These are phyloP conservation scores for Bombus impatiens DNA, from an alignment of 1,140 invertebrate genomes.

Conservation along the genomic window DNA sequence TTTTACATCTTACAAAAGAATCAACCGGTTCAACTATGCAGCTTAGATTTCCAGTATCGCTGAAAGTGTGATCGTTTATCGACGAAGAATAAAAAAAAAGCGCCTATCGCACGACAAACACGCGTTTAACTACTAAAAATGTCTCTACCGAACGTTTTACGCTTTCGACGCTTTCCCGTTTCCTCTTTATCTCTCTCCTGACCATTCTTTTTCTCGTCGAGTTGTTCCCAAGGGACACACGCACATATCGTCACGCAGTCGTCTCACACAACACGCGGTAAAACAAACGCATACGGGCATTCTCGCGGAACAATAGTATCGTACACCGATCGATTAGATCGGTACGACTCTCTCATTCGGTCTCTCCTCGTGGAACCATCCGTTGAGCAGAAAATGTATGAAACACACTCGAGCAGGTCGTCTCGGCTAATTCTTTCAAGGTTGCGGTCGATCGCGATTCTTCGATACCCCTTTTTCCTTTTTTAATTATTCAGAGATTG, in stretches of 20 bases:
- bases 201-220: conserved; percentile 7
- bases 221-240: conserved; percentile 25
- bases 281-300: conserved; percentile 11
- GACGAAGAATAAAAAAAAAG: conserved; percentile 41
- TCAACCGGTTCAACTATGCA: conserved; percentile 34
- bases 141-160: conserved; percentile 29
- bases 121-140: conserved; percentile 50
- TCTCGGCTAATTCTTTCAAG: conserved; percentile 42
- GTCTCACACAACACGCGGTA: neutral
- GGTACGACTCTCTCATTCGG: conserved; percentile 12
- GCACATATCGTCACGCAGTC: conserved; percentile 11
- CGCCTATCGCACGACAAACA: conserved; percentile 57
- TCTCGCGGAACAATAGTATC: neutral
- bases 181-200: neutral
- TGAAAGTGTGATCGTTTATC: neutral
- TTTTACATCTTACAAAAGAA: conserved; percentile 70
- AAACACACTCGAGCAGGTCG: conserved; percentile 48
- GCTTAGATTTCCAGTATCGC: neutral
- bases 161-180: conserved; percentile 11
- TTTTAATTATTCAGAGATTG: conserved; percentile 39
- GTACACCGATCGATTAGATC: conserved; percentile 4
- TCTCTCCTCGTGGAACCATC: conserved; percentile 36
- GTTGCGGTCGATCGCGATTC: conserved; percentile 46
- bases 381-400: conserved; percentile 56
- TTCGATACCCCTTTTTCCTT: conserved; percentile 48